These are phyloP conservation scores for Elegia similella DNA, from an alignment of 2,888 invertebrate species.

Conservation along the genomic window DNA sequence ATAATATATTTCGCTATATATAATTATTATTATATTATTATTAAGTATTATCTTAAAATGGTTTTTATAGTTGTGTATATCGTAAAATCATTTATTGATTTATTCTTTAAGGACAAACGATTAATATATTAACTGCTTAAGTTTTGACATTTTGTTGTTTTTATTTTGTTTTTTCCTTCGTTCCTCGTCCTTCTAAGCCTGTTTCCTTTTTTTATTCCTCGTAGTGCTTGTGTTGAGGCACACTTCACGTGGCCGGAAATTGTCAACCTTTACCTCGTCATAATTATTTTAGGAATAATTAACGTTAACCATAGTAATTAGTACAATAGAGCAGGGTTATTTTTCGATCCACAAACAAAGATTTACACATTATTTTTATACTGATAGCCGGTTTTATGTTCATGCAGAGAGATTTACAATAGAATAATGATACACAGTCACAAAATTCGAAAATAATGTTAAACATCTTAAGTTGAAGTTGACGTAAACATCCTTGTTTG, in stretches of 20 bases:
- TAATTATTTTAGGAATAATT: conserved; percentile 78
- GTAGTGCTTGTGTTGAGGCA: conserved; percentile 53
- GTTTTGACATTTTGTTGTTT: conserved; percentile 78
- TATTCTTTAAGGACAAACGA: conserved; percentile 79
- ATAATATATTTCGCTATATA: conserved; percentile 82
- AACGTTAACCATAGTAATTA: conserved; percentile 79
- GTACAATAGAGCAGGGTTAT: conserved; percentile 82
- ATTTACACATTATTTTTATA: conserved; percentile 79
- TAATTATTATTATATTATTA: conserved; percentile 81
- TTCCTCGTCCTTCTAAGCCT: conserved; percentile 61
- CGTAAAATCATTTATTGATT: conserved; percentile 81
- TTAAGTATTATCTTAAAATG: conserved; percentile 82
- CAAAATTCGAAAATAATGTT: conserved; percentile 66
- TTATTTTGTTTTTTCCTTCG: conserved; percentile 62
- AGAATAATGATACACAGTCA: conserved; percentile 58
- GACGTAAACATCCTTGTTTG: conserved; percentile 72
- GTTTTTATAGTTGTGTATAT: conserved; percentile 82
- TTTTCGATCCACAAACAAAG: conserved; percentile 81
- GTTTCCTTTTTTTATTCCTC: conserved; percentile 50
- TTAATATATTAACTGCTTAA: conserved; percentile 82
- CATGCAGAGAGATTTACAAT: conserved; percentile 71
- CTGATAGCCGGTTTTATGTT: conserved; percentile 78
- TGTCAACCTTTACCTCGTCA: conserved; percentile 80
- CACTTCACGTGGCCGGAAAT: conserved; percentile 58
- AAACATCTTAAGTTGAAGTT: conserved; percentile 67